Evolutionary conservation across 2,888 invertebrate species (phyloP).

Genomic region (Gandaritis pyraliata): DNA sequence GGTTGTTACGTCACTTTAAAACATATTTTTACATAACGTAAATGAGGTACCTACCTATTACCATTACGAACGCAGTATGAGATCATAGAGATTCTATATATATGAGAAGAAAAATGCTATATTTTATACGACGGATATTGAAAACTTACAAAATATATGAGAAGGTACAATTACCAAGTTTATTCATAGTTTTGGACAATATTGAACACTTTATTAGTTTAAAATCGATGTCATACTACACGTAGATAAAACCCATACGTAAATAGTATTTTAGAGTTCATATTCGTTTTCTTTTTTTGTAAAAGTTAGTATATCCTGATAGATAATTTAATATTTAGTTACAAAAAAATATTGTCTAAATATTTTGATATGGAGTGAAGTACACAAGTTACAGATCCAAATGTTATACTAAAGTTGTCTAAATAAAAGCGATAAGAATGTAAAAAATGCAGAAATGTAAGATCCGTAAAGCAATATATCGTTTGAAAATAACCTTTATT

Average conservation of each 20-base stretch:
- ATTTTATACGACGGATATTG: background rate
- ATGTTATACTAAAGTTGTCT: background rate
- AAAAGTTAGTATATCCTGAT: background rate
- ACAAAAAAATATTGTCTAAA: background rate
- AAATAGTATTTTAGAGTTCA: background rate
- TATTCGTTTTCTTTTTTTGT: background rate
- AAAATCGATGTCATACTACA: background rate
- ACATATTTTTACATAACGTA: no score
- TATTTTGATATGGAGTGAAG: constrained; percentile 1
- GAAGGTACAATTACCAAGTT: background rate
- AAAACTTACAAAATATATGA: background rate
- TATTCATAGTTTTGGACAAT: constrained; percentile 10
- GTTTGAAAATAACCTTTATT: constrained; percentile 7
- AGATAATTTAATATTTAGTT: background rate
- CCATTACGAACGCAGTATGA: constrained; percentile 1
- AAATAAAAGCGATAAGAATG: background rate
- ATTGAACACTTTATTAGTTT: constrained; percentile 24
- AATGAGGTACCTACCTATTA: background rate
- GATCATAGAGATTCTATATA: constrained; percentile 19
- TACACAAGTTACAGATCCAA: background rate
- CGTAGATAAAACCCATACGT: background rate
- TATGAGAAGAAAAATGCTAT: background rate
- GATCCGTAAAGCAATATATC: background rate
- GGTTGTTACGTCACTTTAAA: no score
- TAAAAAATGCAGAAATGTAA: background rate